Evolutionary conservation across 2,113 vertebrate genomes (phyloP).

Genomic region (Ctenodactylus gundi): DNA sequence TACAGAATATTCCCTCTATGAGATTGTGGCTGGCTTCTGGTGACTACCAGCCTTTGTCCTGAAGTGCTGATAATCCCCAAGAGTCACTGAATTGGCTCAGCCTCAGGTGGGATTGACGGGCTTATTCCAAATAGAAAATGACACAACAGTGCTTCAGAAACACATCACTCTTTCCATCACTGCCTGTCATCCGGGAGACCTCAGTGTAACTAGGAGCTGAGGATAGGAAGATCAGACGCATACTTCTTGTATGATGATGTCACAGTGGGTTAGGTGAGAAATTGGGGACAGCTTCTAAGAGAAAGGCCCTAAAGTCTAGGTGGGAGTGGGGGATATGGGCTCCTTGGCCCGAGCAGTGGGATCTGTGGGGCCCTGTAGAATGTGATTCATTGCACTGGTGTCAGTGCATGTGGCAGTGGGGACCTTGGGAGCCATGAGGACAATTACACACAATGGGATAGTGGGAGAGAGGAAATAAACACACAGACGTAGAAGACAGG

Average conservation of each 20-base stretch:
- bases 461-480: neutral
- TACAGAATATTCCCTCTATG: neutral
- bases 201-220: neutral
- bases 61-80: neutral
- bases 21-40: neutral
- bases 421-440: neutral
- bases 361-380: rapidly evolving
- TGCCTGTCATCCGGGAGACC: neutral
- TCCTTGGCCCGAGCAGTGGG: no score
- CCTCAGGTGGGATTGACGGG: neutral
- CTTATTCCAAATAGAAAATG: neutral
- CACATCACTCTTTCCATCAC: neutral
- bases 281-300: neutral
- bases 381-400: neutral
- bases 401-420: neutral
- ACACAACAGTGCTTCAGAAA: neutral
- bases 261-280: neutral
- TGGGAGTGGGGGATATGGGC: neutral
- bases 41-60: neutral
- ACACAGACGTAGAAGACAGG: neutral
- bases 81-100: neutral
- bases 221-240: neutral
- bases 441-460: neutral
- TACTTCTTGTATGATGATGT: neutral
- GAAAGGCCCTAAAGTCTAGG: neutral